A percentile compares a stretch with the other conserved stretches of the same genome.
These are phyloP conservation scores for Dicranocentrus wangi DNA, from an alignment of 2,888 invertebrate genomes.

Conservation along the genomic window DNA sequence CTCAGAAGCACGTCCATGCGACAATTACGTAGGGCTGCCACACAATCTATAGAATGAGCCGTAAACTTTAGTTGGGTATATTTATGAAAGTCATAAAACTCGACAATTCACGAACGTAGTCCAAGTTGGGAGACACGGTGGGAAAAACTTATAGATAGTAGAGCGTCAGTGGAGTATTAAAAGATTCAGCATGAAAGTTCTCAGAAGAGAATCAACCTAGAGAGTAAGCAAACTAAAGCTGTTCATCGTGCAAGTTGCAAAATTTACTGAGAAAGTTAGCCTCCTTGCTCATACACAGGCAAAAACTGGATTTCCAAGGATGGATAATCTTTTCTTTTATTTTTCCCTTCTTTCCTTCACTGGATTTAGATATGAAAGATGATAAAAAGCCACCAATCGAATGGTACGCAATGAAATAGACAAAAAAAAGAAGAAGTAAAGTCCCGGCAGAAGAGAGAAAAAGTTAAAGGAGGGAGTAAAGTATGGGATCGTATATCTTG, in stretches of 20 bases:
- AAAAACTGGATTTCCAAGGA: neutral
- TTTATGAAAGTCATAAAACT: conserved; percentile 41
- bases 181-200: neutral
- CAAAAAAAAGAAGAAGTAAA: neutral
- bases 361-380: conserved; percentile 1
- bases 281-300: neutral
- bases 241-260: neutral
- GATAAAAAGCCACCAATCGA: conserved; percentile 35
- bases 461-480: neutral
- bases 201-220: neutral
- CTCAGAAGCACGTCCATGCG: no score
- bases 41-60: no score
- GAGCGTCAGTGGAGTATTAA: no score
- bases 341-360: neutral
- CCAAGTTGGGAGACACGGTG: neutral
- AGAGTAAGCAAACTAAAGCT: neutral
- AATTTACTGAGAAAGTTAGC: neutral
- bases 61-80: conserved; percentile 13
- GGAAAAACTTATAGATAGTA: neutral
- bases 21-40: no score
- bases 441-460: no score
- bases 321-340: neutral
- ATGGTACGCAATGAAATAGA: conserved; percentile 6
- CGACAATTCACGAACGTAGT: conserved; percentile 24
- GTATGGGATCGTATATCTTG: no score